Base-by-base conservation (phyloP, 2,113 vertebrate species). In the Chaetops frenatus region DNA sequence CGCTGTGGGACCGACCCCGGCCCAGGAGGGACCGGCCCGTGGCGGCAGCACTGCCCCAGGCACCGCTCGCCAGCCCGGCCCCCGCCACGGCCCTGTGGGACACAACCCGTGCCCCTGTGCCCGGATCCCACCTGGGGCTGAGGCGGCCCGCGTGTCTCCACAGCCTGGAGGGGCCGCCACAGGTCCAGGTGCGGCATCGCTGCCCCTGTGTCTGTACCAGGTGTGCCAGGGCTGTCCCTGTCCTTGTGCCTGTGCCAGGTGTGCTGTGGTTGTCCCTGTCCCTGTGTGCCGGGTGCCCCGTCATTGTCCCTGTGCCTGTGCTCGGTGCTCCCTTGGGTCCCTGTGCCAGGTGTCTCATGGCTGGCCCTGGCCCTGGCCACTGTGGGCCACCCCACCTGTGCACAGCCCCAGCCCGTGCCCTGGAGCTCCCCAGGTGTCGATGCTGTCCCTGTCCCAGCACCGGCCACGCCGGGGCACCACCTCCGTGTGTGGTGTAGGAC, bases 341-440 rank as follows among this genome's bases (percentile, higher is more conserved):
- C n/a, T 23, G 38, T 48, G 3, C 47, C 48, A 5, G 47, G 5
- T 7, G 9, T 12, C 31, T 35, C 53, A 3, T 17, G 5, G 22
- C 31, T 25, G 17, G 20, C 17, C 9, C 8, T 38, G 33, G 7
- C 42, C 38, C 56, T 15, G 24, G 14, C 14, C 28, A 2, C 36
- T 5, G 1, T 2, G 73, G n/a, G 79, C 42, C 47, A 3, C 7
- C n/a, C 12, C 21, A 1, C 10, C 11, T 2, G 12, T 1, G 25
- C 7, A 31, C 47, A 12, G 38, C 18, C 33, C 10, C 25, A 3
- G 11, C 2, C 36, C 47, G 1, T 4, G 15, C 3, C 44, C 12
- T 6, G n/a, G 2, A 51, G 51, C 50, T 4, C 4, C n/a, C 31
- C 28, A 0, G 12, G 14, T 31, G 62, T 29, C 12, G 72, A 3